A percentile compares a stretch with the other conserved stretches of the same genome.
These are phyloP conservation scores for Anaspis maculata DNA, from an alignment of 2,888 invertebrate species.

Conservation along the genomic window DNA sequence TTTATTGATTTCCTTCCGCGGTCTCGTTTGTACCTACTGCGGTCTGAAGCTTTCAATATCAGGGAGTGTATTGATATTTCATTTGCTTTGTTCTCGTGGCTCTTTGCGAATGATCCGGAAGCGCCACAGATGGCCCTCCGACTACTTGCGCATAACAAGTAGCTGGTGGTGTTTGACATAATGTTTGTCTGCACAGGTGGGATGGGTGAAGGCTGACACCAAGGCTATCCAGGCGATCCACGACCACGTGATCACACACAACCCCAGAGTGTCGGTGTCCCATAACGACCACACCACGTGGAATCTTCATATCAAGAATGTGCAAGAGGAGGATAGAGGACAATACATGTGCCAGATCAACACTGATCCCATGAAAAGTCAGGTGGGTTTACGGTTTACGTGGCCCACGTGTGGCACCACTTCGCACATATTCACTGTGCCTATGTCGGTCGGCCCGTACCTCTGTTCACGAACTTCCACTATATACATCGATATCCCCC, in stretches of 20 bases:
- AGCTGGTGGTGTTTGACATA: constrained; percentile 20
- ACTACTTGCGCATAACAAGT: constrained; percentile 27
- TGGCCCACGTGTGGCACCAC: too few species aligned
- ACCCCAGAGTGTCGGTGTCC: constrained; percentile 76
- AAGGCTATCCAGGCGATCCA: constrained; percentile 91
- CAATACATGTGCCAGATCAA: constrained; percentile 93
- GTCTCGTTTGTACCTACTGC: constrained; percentile 19
- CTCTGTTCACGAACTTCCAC: too few species aligned
- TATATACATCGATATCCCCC: too few species aligned
- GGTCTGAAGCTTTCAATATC: constrained; percentile 21
- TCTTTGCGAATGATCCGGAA: constrained; percentile 20
- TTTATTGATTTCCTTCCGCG: constrained; percentile 14
- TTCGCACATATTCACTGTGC: too few species aligned
- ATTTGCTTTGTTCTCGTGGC: constrained; percentile 25
- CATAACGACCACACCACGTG: constrained; percentile 80
- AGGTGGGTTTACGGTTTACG: too few species aligned
- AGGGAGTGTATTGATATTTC: constrained; percentile 27
- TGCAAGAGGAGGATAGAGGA: constrained; percentile 81
- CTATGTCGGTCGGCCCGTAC: too few species aligned
- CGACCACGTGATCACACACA: constrained; percentile 87
- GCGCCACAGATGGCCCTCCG: constrained; percentile 26
- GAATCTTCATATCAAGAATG: constrained; percentile 82
- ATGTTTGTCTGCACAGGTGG: constrained; percentile 57
- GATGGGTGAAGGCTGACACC: constrained; percentile 89
- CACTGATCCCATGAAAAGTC: constrained; percentile 91